phyloP scores from a whole-genome alignment of 2,888 invertebrate genomes.

The Dynastes maya region DNA sequence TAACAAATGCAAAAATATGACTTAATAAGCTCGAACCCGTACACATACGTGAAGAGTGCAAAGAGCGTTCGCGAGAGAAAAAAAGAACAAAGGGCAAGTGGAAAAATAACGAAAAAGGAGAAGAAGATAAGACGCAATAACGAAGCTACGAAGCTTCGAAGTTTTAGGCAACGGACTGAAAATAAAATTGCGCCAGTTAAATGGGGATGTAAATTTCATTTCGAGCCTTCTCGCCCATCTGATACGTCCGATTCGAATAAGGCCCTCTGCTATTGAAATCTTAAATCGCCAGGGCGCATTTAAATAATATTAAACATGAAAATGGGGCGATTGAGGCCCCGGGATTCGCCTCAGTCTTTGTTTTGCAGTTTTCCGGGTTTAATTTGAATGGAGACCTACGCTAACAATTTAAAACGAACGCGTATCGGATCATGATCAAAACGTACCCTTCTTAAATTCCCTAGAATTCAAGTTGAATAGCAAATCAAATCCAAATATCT shows the following conservation, averaged over 20 bases:
- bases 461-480: too few species aligned
- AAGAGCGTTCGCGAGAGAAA: background rate
- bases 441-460: too few species aligned
- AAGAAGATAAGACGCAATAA: slow-evolving; percentile 18
- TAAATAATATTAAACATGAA: slow-evolving; percentile 39
- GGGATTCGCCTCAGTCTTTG: background rate
- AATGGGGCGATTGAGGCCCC: background rate
- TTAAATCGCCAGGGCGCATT: slow-evolving; percentile 35
- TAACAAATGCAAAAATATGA: slow-evolving; percentile 38
- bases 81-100: background rate
- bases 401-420: background rate
- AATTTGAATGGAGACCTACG: background rate
- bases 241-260: slow-evolving; percentile 8
- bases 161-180: slow-evolving; percentile 33
- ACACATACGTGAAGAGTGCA: background rate
- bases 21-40: slow-evolving; percentile 3
- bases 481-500: too few species aligned
- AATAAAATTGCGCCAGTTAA: slow-evolving; percentile 38
- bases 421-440: background rate
- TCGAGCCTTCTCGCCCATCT: background rate
- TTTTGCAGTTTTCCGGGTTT: background rate
- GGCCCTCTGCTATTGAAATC: slow-evolving; percentile 15
- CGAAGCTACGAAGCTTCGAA: slow-evolving; percentile 16
- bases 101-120: background rate
- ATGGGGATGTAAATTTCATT: slow-evolving; percentile 41